Evolutionary conservation across 2,888 invertebrate species (phyloP).

Genomic region (Ichneumoninae sp.): DNA sequence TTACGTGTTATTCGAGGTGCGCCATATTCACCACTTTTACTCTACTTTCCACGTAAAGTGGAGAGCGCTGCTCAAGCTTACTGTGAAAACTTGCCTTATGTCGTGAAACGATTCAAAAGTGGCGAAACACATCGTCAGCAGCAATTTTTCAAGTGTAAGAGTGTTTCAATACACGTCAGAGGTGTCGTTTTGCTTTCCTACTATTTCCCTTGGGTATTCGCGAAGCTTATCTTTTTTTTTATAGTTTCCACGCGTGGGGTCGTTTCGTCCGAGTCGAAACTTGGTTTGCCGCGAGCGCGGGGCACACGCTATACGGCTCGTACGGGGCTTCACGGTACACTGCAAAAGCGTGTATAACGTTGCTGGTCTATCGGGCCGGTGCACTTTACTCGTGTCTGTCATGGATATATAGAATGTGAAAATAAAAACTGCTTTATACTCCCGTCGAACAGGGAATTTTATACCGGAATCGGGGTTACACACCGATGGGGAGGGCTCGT

Average conservation of each 20-base stretch:
- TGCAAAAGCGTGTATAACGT: not conserved
- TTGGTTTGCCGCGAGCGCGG: not conserved
- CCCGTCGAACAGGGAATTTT: conserved; percentile 37
- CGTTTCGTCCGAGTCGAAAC: not conserved
- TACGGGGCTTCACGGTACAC: not conserved
- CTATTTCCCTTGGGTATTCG: not conserved
- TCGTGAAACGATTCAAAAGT: not conserved
- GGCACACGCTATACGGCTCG: not conserved
- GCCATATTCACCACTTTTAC: too few species aligned
- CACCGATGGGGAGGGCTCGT: not conserved
- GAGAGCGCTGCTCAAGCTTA: too few species aligned
- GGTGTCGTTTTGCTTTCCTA: not conserved
- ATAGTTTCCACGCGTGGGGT: not conserved
- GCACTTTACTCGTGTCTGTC: not conserved
- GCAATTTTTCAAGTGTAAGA: not conserved
- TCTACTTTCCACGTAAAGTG: too few species aligned
- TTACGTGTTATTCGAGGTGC: too few species aligned
- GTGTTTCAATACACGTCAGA: not conserved
- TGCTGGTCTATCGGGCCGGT: not conserved
- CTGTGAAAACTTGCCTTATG: too few species aligned
- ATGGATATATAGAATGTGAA: not conserved
- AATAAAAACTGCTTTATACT: conserved; percentile 11
- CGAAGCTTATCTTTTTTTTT: not conserved
- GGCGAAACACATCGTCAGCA: not conserved
- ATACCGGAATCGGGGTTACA: not conserved